Conservation (phyloP, 1,140 invertebrate genomes). For the Watersipora subatra region DNA sequence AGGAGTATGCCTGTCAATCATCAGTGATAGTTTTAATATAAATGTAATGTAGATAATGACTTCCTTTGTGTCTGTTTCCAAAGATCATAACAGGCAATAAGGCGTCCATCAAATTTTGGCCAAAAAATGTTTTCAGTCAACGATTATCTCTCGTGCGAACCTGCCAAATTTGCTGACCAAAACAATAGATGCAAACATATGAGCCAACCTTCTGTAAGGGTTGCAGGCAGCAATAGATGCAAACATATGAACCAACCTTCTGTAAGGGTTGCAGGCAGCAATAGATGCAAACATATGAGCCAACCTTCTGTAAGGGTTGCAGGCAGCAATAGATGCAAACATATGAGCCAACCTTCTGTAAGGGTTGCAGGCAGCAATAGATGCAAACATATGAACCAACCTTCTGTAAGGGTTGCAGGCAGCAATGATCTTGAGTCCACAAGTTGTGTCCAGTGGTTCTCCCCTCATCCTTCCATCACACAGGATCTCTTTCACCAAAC, state of each 20-base stretch:
- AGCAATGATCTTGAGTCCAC: conserved; percentile 27
- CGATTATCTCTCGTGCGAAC: not conserved
- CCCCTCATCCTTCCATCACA: conserved; percentile 27
- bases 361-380: not conserved
- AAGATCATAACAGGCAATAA: not conserved
- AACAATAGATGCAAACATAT: not conserved
- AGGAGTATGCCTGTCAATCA: conserved; percentile 13
- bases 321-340: not conserved
- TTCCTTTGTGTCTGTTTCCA: not conserved
- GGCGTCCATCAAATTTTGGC: not conserved
- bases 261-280: not conserved
- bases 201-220: no score
- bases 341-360: not conserved
- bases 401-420: conserved; percentile 35
- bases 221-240: not conserved
- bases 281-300: not conserved
- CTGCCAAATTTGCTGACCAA: not conserved
- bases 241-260: not conserved
- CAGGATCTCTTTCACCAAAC: conserved; percentile 33
- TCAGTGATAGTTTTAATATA: not conserved
- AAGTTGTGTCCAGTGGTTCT: conserved; percentile 14
- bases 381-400: conserved; percentile 14
- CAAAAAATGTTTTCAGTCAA: not conserved
- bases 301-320: not conserved
- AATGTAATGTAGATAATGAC: not conserved